Base-by-base conservation (phyloP, 2,113 vertebrate genomes). In the Serinus canaria region DNA sequence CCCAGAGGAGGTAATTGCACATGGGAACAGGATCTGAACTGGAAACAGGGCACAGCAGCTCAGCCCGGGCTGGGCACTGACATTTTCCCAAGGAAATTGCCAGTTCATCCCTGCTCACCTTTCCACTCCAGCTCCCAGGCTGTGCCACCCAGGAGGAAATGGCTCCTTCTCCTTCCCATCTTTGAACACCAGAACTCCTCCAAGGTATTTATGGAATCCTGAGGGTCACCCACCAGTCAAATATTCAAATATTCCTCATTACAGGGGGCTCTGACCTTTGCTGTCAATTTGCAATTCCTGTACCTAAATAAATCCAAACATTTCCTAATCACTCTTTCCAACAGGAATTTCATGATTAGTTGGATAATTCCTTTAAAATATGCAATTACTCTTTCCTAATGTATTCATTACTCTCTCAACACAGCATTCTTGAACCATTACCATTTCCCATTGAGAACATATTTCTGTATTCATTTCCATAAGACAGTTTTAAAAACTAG, bases 351-450 rank as follows among this genome's bases (percentile, higher is more conserved):
- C 52, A 49, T 89, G 66, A 91, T 89, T 60, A 87, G 49, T 17
- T 72, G 81, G 91, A 67, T 79, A 92, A 91, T 76, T 82, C 62
- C 74, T 87, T 79, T 79, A 72, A 96, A 92, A 92, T 69, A 79
- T 53, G 62, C 81, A 89, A 94, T 87, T 89, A 58, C 22, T 66
- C 88, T 76, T 85, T 89, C 70, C 52, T 92, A 85, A 92, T 79
- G 25, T 50, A 89, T 82, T 95, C 93, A 88, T 80, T 47, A 37
- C 39, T 62, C 46, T 91, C 50, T 62, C 85, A 92, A 64, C 35
- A 67, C 19, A 63, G 27, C 44, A 53, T 63, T 88, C 94, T 83
- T 94, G 67, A 90, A 96, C 67, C 31, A 50, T 50, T 60, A 47
- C 15, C 46, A 24, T 66, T 94, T 94, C 59, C 82, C 82, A 92